Conservation (phyloP, 2,797 vertebrate species). For the Microctenopoma lineatum region DNA sequence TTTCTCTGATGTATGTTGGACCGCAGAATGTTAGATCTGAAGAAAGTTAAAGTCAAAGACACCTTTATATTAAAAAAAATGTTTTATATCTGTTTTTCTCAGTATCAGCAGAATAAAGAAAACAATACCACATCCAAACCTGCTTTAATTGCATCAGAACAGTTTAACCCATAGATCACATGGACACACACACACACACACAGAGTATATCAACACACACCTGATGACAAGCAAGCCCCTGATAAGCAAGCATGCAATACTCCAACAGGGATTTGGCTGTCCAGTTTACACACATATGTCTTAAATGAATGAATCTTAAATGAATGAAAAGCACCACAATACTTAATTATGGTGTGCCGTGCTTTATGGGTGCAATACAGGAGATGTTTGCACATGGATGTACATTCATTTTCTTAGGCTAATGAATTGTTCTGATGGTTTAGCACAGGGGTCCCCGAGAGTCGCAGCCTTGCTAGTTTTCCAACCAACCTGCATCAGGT, state of each 20-base stretch:
- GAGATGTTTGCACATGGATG: background rate
- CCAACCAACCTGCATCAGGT: too few relatives aligned
- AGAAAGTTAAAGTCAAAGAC: too few relatives aligned
- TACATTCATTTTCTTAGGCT: too few relatives aligned
- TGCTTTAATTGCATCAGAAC: conserved; percentile 53
- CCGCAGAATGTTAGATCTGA: too few relatives aligned
- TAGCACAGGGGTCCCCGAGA: too few relatives aligned
- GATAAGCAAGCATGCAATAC: background rate
- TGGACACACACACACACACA: background rate
- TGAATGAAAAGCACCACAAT: conserved; percentile 23
- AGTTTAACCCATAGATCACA: conserved; percentile 62
- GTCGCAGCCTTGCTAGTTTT: too few relatives aligned
- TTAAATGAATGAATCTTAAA: conserved; percentile 29
- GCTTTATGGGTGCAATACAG: background rate
- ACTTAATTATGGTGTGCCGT: conserved; percentile 8
- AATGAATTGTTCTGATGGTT: too few relatives aligned
- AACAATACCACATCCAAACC: conserved; percentile 60
- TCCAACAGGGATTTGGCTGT: too few relatives aligned
- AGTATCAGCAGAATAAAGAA: conserved; percentile 49
- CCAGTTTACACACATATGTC: background rate
- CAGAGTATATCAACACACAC: conserved; percentile 50
- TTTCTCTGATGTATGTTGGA: conserved; percentile 1
- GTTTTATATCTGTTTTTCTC: background rate
- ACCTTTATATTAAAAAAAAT: too few relatives aligned
- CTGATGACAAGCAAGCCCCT: conserved; percentile 31